Conservation (phyloP, 2,888 invertebrate species). For the Therioaphis trifolii region DNA sequence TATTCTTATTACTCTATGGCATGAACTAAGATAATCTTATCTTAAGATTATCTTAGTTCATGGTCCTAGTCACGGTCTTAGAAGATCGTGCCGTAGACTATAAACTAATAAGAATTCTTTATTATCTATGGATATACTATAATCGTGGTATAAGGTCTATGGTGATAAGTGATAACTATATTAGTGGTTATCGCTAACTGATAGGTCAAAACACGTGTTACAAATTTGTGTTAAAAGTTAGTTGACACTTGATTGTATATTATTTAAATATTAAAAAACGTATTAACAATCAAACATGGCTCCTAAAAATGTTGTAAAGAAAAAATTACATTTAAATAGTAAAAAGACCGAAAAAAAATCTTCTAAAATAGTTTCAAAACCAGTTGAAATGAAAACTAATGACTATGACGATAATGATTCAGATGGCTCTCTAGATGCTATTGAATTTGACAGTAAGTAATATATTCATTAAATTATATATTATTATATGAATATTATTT, state of each 20-base stretch:
- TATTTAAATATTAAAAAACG: background rate
- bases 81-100: no score
- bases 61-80: no score
- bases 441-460: slow-evolving; percentile 55
- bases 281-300: background rate
- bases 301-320: background rate
- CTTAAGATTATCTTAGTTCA: no score
- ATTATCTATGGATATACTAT: no score
- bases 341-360: background rate
- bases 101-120: no score
- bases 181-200: no score
- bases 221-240: no score
- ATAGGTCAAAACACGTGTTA: slow-evolving; percentile 2
- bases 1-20: no score
- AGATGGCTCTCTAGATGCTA: slow-evolving; percentile 31
- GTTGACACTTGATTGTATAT: no score
- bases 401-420: slow-evolving; percentile 12
- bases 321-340: slow-evolving; percentile 1
- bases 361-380: slow-evolving; percentile 21
- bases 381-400: background rate
- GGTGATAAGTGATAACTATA: no score
- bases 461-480: background rate
- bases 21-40: no score
- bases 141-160: no score
- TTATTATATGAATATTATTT: background rate